Evolutionary conservation across 2,797 vertebrate genomes (phyloP).

Genomic region (Arctocebus calabarensis): DNA sequence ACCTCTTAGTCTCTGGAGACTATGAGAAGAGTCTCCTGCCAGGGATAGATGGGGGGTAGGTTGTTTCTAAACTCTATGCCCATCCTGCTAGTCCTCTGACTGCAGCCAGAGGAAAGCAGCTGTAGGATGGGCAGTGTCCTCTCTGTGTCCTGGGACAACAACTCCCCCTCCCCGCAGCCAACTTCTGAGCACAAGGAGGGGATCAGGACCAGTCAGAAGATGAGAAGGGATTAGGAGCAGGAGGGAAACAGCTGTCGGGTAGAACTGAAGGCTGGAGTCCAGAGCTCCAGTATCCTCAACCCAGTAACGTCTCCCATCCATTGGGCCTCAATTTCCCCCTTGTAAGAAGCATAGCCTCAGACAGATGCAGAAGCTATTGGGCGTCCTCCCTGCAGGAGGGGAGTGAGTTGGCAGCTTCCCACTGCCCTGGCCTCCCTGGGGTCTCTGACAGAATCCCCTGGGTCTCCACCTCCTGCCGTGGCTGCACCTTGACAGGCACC

Average conservation of each 20-base stretch:
- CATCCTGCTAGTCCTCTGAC: neutral
- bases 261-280: neutral
- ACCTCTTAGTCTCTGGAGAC: neutral
- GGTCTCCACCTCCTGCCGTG: accelerated
- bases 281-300: neutral
- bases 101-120: neutral
- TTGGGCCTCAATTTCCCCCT: constrained; percentile 48
- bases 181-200: neutral
- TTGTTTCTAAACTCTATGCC: neutral
- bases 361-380: neutral
- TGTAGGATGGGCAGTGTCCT: too few species aligned
- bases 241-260: neutral
- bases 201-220: neutral
- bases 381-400: neutral
- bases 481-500: constrained; percentile 10
- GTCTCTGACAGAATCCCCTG: neutral
- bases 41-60: accelerated
- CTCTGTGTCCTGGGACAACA: neutral
- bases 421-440: neutral
- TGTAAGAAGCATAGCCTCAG: neutral
- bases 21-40: neutral
- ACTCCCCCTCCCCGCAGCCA: neutral
- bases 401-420: neutral
- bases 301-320: neutral
- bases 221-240: neutral